Percentiles rank a stretch among this genome's conserved stretches.
Conservation (phyloP, 1,140 invertebrate species). For the Gryon sp. region DNA sequence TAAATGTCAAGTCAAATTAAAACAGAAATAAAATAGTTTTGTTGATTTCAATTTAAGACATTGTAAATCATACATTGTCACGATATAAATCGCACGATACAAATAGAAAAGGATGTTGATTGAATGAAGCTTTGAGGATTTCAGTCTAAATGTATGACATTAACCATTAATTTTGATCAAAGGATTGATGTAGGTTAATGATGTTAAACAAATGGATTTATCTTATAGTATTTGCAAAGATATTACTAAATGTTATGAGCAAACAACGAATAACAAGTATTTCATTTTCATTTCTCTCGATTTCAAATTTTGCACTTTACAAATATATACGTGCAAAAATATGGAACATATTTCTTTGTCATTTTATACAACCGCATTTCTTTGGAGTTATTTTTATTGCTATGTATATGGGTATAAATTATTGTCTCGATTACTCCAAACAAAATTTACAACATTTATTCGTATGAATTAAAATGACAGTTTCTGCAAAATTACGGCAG, state of each 20-base stretch:
- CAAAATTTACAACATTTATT: too few relatives aligned
- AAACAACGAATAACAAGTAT: too few relatives aligned
- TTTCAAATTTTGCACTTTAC: too few relatives aligned
- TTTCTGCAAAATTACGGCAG: too few relatives aligned
- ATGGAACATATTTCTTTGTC: too few relatives aligned
- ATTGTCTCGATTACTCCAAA: too few relatives aligned
- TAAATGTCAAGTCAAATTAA: conserved; percentile 17
- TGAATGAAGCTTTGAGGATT: conserved; percentile 24
- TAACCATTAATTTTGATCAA: conserved; percentile 34
- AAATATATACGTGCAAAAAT: too few relatives aligned
- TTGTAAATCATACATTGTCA: conserved; percentile 48
- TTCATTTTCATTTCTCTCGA: too few relatives aligned
- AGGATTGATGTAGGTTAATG: conserved; percentile 31
- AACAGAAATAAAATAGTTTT: conserved; percentile 14
- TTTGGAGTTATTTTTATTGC: too few relatives aligned
- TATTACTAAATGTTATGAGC: neutral
- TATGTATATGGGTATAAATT: too few relatives aligned
- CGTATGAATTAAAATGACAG: too few relatives aligned
- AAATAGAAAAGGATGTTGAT: conserved; percentile 43
- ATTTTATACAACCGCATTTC: too few relatives aligned
- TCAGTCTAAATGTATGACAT: conserved; percentile 39
- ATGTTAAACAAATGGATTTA: conserved; percentile 26
- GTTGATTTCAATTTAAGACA: conserved; percentile 35
- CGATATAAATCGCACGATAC: conserved; percentile 21
- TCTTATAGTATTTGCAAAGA: conserved; percentile 8